phyloP scores from a whole-genome alignment of 2,113 vertebrate genomes.

The Romanogobio albipinnatus region DNA sequence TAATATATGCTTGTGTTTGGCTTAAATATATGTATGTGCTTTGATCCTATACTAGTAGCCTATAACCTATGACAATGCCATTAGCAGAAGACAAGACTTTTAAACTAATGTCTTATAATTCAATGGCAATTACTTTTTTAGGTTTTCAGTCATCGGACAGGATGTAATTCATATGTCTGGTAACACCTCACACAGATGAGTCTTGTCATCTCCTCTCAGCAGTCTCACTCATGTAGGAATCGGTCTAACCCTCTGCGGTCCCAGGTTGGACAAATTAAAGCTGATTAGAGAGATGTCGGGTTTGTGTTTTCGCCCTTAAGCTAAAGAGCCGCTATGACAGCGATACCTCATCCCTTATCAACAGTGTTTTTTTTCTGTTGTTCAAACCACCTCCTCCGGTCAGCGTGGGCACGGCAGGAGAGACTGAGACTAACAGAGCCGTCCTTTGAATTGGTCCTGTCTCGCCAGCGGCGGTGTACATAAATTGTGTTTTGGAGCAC shows the following conservation, averaged over 20 bases:
- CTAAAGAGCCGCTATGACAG: constrained; percentile 57
- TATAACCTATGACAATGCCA: not conserved
- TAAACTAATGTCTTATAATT: not conserved
- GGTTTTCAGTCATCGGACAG: not conserved
- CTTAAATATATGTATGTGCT: not conserved
- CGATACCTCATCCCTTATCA: constrained; percentile 58
- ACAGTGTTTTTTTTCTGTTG: constrained; percentile 59
- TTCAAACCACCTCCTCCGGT: constrained; percentile 62
- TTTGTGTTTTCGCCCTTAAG: constrained; percentile 62
- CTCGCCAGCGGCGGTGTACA: constrained; percentile 71
- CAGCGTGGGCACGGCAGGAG: constrained; percentile 67
- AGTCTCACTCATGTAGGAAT: constrained; percentile 43
- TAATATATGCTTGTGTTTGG: not conserved
- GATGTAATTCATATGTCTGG: constrained; percentile 26
- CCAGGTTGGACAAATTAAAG: constrained; percentile 72
- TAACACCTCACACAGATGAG: constrained; percentile 10
- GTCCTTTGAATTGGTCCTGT: constrained; percentile 52
- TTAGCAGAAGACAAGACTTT: not conserved
- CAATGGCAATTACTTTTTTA: not conserved
- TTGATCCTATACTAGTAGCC: not conserved
- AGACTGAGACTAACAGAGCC: constrained; percentile 33
- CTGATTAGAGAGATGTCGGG: constrained; percentile 72
- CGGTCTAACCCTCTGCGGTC: constrained; percentile 71
- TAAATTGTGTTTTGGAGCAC: constrained; percentile 72
- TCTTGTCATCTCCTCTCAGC: constrained; percentile 17